Base-by-base conservation (phyloP, 2,888 invertebrate species). In the Polyommatus icarus region DNA sequence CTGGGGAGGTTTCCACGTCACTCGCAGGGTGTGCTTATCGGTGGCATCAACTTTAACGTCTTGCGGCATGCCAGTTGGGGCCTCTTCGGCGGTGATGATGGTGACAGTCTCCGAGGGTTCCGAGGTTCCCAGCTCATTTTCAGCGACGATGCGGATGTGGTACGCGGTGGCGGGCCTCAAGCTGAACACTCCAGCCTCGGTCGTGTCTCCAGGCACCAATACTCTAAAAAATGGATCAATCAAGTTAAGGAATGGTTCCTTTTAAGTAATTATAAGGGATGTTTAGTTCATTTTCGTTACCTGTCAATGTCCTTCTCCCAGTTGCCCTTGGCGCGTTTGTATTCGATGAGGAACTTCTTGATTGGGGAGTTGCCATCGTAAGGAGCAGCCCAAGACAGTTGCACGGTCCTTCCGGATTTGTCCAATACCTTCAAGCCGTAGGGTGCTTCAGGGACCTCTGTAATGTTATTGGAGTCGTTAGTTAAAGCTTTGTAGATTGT, bases 11-110 rank as follows among this genome's bases (percentile, higher is more conserved):
- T 98, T 98, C 98, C 98, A 98, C 82, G 96, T 97, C 18, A 98
- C 97, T 82, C 97, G 95, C 83, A 98, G 94, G 1, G 97, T 97
- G 81, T 98, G 98, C 87, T 98, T 97, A 88, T 98, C 98, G 76
- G 96, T 96, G 54, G 98, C 97, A 85, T 98, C 98, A 3, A 98
- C 97, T 87, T 97, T 96, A 59, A 98, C 96, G 82, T 96, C 96
- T 81, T 97, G 97, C 72, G 98, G 97, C 79, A 97, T 97, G 73
- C 97, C 98, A 79, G 97, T 97, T 1, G 97, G 97, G 7, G 96
- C 96, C 95, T 99, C 98, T 92, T 99, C 99, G 59, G 98, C 98
- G 46, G 99, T 99, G 81, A 98, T 98, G 81, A 99, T 99, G 2
- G 97, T 97, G 2, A 99, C 98, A 1, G 97, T 97, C 86, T 98